A percentile compares a stretch with the other conserved stretches of the same genome.
These are phyloP conservation scores for Xestia xanthographa DNA, from an alignment of 2,888 invertebrate species.

Conservation along the genomic window DNA sequence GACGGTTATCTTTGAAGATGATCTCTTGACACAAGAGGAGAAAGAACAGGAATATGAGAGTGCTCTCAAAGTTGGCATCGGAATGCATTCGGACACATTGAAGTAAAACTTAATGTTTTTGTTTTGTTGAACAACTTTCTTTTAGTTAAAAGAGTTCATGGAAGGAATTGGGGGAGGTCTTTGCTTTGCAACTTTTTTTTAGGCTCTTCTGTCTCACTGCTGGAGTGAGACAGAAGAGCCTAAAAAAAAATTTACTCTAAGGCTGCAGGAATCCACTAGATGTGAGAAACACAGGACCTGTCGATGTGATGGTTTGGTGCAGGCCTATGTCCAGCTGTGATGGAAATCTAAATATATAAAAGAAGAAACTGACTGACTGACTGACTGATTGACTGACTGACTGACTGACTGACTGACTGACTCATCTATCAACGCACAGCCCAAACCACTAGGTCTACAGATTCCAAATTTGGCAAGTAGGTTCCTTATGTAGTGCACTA, in stretches of 20 bases:
- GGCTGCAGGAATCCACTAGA: background rate
- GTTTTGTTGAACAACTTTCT: background rate
- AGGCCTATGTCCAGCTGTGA: background rate
- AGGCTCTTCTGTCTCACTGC: too few species aligned
- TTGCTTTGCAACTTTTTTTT: background rate
- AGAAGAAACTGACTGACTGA: too few species aligned
- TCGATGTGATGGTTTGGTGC: background rate
- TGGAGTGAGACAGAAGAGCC: too few species aligned
- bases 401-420: too few species aligned
- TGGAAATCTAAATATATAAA: too few species aligned
- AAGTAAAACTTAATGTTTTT: slow-evolving; percentile 26
- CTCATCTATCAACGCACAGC: too few species aligned
- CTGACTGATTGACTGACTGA: too few species aligned
- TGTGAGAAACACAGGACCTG: background rate
- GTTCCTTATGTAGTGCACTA: too few species aligned
- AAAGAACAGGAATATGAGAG: slow-evolving; percentile 73
- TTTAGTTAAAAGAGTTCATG: background rate
- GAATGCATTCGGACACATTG: slow-evolving; percentile 69
- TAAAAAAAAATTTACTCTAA: too few species aligned
- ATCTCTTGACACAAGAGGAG: slow-evolving; percentile 57
- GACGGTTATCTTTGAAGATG: slow-evolving; percentile 54
- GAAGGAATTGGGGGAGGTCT: background rate
- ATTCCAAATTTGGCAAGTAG: too few species aligned
- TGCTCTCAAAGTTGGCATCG: slow-evolving; percentile 74
- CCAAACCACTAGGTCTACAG: too few species aligned